phyloP scores from a whole-genome alignment of 2,797 vertebrate species.

The Scleropages formosus region DNA sequence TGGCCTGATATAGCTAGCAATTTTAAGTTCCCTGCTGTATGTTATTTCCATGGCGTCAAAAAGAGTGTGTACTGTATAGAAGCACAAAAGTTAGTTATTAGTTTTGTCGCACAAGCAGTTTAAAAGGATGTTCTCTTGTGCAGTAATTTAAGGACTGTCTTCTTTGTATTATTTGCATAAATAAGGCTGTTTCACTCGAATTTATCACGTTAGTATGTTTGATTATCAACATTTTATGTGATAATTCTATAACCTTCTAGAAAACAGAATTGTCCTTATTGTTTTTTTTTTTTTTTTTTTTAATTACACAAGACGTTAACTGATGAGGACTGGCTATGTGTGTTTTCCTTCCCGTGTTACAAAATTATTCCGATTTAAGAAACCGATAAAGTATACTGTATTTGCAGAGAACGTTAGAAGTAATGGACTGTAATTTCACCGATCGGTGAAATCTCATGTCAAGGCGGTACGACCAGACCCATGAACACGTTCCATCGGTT shows the following conservation, averaged over 20 bases:
- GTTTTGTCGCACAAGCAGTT: conserved; percentile 21
- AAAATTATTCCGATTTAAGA: too few relatives aligned
- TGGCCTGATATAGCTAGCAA: neutral
- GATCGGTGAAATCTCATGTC: too few relatives aligned
- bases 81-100: conserved; percentile 10
- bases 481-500: too few relatives aligned
- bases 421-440: too few relatives aligned
- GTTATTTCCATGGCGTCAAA: neutral
- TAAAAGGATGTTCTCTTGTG: conserved; percentile 8
- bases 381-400: too few relatives aligned
- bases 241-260: neutral
- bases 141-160: neutral
- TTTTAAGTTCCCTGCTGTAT: too few relatives aligned
- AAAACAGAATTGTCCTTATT: neutral
- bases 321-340: neutral
- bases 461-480: too few relatives aligned
- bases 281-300: conserved; percentile 18
- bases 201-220: conserved; percentile 11
- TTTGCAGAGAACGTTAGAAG: too few relatives aligned
- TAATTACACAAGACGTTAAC: conserved; percentile 15
- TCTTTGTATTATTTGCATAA: conserved; percentile 11
- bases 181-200: conserved; percentile 11
- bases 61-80: conserved; percentile 5
- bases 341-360: neutral
- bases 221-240: neutral